Conservation (phyloP, 2,113 vertebrate species). For the Bubalus kerabau region DNA sequence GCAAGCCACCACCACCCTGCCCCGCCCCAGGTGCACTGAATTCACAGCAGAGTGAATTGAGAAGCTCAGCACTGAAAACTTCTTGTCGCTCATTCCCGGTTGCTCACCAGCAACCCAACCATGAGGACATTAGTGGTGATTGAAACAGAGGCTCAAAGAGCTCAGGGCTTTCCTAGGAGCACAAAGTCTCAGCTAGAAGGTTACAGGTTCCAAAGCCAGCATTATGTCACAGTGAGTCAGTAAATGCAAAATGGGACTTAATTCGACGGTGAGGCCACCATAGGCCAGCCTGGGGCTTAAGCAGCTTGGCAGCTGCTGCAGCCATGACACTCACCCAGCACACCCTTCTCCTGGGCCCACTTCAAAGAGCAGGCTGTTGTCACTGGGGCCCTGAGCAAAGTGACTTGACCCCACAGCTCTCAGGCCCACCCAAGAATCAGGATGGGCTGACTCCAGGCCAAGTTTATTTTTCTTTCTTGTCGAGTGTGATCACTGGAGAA, state of each 20-base stretch:
- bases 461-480: conserved; percentile 54
- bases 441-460: background rate
- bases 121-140: too few relatives aligned
- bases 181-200: background rate
- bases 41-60: background rate
- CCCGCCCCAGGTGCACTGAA: rapidly evolving
- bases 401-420: background rate
- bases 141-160: background rate
- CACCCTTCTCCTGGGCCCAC: rapidly evolving
- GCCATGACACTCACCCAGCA: background rate
- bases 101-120: background rate
- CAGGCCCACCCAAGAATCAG: conserved; percentile 34
- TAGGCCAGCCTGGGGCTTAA: background rate
- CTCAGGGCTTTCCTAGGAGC: background rate
- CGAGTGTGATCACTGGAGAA: background rate
- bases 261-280: rapidly evolving
- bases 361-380: background rate
- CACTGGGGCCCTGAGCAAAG: background rate
- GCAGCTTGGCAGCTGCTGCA: too few relatives aligned
- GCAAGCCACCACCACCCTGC: background rate
- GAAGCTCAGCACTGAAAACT: background rate
- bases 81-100: background rate
- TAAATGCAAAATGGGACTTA: background rate
- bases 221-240: background rate
- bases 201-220: background rate